These are phyloP conservation scores for Alectura lathami DNA, from an alignment of 2,113 vertebrate species.

Conservation along the genomic window DNA sequence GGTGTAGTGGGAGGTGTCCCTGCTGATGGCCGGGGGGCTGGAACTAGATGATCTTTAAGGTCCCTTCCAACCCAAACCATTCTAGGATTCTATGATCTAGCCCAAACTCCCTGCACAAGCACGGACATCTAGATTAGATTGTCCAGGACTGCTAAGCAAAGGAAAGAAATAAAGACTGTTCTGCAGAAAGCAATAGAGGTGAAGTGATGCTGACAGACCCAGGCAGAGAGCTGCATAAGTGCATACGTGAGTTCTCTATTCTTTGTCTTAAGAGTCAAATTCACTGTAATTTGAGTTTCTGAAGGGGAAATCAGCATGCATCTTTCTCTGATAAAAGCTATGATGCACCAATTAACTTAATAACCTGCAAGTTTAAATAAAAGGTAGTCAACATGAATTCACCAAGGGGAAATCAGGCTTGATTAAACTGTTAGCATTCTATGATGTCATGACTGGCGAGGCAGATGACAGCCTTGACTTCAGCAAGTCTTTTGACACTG, in stretches of 20 bases:
- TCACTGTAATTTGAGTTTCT: not conserved
- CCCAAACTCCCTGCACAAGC: no score
- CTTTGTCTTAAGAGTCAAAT: not conserved
- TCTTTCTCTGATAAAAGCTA: not conserved
- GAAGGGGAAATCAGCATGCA: not conserved
- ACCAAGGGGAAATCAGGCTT: no score
- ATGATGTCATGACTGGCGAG: no score
- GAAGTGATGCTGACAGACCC: not conserved
- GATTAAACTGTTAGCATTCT: no score
- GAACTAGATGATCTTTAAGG: no score
- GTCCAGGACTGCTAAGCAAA: not conserved
- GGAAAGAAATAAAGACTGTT: not conserved
- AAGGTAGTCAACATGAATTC: no score
- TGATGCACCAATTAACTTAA: not conserved
- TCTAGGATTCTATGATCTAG: no score
- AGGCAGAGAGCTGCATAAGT: not conserved
- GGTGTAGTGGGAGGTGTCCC: no score
- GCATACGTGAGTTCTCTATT: fast-evolving
- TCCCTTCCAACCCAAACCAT: no score
- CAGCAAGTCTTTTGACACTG: no score
- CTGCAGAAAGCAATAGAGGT: not conserved
- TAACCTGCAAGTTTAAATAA: not conserved
- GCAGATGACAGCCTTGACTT: no score
- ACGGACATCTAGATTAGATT: not conserved
- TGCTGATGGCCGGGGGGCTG: no score